A percentile compares a stretch with the other conserved stretches of the same genome.
These are phyloP conservation scores for Eristalis tenax DNA, from an alignment of 2,888 invertebrate genomes.

Conservation along the genomic window DNA sequence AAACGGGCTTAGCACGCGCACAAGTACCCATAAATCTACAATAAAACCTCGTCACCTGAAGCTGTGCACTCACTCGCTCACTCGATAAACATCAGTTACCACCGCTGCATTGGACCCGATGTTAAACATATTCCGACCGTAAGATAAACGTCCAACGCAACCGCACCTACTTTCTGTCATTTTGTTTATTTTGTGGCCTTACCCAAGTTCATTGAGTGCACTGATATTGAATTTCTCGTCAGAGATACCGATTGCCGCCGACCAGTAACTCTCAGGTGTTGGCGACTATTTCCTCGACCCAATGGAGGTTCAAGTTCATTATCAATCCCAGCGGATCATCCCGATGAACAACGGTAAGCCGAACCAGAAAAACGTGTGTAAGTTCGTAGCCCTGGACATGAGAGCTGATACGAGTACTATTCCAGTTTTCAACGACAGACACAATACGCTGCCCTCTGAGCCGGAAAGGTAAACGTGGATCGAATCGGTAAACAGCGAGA, in stretches of 20 bases:
- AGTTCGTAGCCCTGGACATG: conserved; percentile 26
- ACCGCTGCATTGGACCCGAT: conserved; percentile 21
- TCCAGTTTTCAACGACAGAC: conserved; percentile 39
- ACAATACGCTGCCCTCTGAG: conserved; percentile 33
- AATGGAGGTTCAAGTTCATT: conserved; percentile 51
- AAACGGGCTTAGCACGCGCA: conserved; percentile 39
- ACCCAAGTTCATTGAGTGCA: conserved; percentile 29
- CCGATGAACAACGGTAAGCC: conserved; percentile 37
- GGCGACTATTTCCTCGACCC: background rate
- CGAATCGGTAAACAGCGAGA: background rate
- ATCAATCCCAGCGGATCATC: conserved; percentile 61
- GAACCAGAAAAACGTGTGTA: conserved; percentile 59
- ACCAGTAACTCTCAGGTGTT: conserved; percentile 19
- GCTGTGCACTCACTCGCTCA: background rate
- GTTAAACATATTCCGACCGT: conserved; percentile 56
- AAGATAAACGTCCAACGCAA: conserved; percentile 48
- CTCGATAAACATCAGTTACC: conserved; percentile 50
- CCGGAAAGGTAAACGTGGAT: background rate
- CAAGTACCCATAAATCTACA: conserved; percentile 34
- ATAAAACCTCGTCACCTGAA: conserved; percentile 53
- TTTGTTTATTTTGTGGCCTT: background rate
- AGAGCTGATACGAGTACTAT: conserved; percentile 17
- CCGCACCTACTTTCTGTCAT: conserved; percentile 49
- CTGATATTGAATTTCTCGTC: conserved; percentile 51
- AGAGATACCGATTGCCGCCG: conserved; percentile 26